phyloP scores from a whole-genome alignment of 2,888 invertebrate species.

The Opisthograptis luteolata region DNA sequence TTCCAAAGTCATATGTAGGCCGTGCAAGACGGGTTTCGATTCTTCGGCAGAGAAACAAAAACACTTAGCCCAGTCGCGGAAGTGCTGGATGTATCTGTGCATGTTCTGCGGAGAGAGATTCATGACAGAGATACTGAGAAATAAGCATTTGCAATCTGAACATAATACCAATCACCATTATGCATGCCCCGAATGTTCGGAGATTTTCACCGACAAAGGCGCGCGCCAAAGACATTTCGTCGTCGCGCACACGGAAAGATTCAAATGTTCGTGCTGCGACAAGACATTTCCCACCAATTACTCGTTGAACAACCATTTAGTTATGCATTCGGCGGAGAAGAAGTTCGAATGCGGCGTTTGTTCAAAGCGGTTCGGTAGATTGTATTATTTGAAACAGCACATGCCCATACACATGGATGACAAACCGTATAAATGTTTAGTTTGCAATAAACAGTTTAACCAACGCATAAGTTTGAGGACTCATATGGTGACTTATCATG shows the following conservation, averaged over 20 bases:
- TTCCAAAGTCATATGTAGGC: conserved; percentile 37
- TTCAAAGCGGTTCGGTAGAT: conserved; percentile 7
- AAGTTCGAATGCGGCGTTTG: conserved; percentile 13
- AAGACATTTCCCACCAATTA: conserved; percentile 16
- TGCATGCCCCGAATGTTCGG: conserved; percentile 46
- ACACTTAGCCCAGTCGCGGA: conserved; percentile 39
- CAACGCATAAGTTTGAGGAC: conserved; percentile 16
- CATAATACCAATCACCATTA: conserved; percentile 40
- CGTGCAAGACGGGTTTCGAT: conserved; percentile 44
- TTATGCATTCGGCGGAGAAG: conserved; percentile 15
- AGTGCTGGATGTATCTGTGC: conserved; percentile 46
- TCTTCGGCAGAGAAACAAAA: conserved; percentile 37
- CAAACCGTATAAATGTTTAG: conserved; percentile 10
- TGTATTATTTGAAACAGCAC: conserved; percentile 16
- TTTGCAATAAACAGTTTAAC: conserved; percentile 15
- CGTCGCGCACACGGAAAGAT: conserved; percentile 30
- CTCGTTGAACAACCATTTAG: conserved; percentile 1
- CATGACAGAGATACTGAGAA: conserved; percentile 35
- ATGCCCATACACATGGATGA: conserved; percentile 15
- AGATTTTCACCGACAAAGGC: conserved; percentile 37
- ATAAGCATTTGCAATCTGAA: conserved; percentile 38
- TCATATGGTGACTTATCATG: no score
- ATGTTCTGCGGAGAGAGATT: conserved; percentile 45
- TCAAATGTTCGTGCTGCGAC: conserved; percentile 18
- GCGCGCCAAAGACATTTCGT: conserved; percentile 38